Percentiles rank a stretch among this genome's conserved stretches.
These are phyloP conservation scores for Hippocampus mohnikei DNA, from an alignment of 2,113 vertebrate genomes.

Conservation along the genomic window DNA sequence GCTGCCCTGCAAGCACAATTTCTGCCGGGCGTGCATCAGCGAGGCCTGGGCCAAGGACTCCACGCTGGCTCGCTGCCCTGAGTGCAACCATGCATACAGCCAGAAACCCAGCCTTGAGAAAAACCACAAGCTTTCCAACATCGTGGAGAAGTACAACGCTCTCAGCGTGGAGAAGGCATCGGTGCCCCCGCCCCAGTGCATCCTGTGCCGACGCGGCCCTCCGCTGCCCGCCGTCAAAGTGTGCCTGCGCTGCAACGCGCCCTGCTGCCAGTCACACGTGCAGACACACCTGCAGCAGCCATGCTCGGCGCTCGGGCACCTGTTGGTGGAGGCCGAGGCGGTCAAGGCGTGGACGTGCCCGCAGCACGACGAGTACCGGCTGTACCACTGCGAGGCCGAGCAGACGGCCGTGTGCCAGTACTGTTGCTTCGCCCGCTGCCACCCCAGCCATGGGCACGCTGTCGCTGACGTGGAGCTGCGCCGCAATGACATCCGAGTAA, in stretches of 20 bases:
- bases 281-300: slow-evolving; percentile 99
- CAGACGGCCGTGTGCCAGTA: slow-evolving; percentile 98
- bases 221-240: slow-evolving; percentile 93
- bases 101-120: slow-evolving; percentile 97
- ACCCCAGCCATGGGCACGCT: slow-evolving; percentile 92
- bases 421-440: slow-evolving; percentile 96
- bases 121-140: slow-evolving; percentile 99
- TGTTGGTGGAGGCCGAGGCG: slow-evolving; percentile 94
- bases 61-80: slow-evolving; percentile 89
- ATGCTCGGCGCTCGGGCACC: slow-evolving; percentile 92
- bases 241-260: slow-evolving; percentile 94
- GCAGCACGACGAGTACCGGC: slow-evolving; percentile 96
- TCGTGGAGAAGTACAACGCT: slow-evolving; percentile 98
- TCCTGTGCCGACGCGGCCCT: slow-evolving; percentile 93
- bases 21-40: slow-evolving; percentile 96
- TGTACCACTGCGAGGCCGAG: slow-evolving; percentile 98
- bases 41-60: slow-evolving; percentile 99
- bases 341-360: slow-evolving; percentile 98
- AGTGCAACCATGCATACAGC: slow-evolving; percentile 98
- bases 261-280: slow-evolving; percentile 96
- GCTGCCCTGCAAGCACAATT: slow-evolving; percentile 99
- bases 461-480: slow-evolving; percentile 97
- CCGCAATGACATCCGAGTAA: slow-evolving; percentile 96
- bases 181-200: slow-evolving; percentile 82
- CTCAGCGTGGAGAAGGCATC: slow-evolving; percentile 67